Base-by-base conservation (phyloP, 2,888 invertebrate genomes). In the Mystacides longicornis region DNA sequence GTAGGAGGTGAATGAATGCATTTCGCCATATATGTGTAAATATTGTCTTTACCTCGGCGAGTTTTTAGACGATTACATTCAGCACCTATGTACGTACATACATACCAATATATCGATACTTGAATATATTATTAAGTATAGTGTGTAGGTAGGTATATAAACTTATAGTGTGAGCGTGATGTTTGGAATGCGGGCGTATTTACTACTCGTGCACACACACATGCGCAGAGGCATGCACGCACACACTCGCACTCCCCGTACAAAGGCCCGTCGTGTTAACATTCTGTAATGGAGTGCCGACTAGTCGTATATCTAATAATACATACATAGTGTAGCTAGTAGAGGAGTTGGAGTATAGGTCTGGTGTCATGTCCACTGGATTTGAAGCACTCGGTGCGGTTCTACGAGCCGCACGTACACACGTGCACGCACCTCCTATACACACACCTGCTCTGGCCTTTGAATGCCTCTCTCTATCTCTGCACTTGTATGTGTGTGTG, bases 171-270 rank as follows among this genome's bases (percentile, higher is more conserved):
- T 48, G 49, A 37, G 48, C 53, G 37, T 21, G 20, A 19, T 23
- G 54, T 21, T 54, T 45, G 54, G 54, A 54, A 54, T 54, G 54
- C 54, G 54, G 54, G 49, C 54, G 54, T 54, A 54, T 50, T 47
- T 42, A 23, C 46, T 16, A 37, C 42, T 45, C 18, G 37, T 37
- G 37, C 7, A 37, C 16, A 37, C 37, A 37, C 16, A 37, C 14
- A 37, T 37, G 16, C 4, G 14, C 16, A 37, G 3, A 37, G 7
- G 11, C 11, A 16, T 37, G 16, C 16, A 7, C 4, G 37, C 16
- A 37, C 16, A 37, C 7, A 37, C 16, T 37, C n/a, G n/a, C n/a
- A n/a, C n/a, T n/a, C n/a, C 5, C 7, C 27, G 5, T 7, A 27
- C 7, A 5, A 7, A 27, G 5, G 11, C 11, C 5, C 37, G 37